A percentile compares a stretch with the other conserved stretches of the same genome.
Evolutionary conservation across 2,797 vertebrate genomes (phyloP).

Genomic region (Pseudochirops corinnae): DNA sequence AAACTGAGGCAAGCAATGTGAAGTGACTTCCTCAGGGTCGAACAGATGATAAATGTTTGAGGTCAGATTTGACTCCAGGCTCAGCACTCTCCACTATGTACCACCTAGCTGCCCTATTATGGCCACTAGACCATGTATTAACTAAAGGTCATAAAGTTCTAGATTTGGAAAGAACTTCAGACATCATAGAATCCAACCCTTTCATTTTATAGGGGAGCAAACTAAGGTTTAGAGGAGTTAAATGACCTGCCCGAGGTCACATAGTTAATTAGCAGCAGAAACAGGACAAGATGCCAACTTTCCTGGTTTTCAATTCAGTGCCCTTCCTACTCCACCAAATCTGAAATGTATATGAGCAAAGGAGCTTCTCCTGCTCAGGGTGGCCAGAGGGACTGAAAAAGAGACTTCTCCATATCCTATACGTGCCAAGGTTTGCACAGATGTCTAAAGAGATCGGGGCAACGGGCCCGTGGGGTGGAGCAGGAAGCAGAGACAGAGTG

Average conservation of each 20-base stretch:
- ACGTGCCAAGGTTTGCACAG: background rate
- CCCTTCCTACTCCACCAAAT: background rate
- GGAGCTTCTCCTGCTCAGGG: background rate
- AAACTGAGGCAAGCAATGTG: background rate
- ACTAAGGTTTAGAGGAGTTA: background rate
- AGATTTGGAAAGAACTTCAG: background rate
- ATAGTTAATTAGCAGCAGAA: background rate
- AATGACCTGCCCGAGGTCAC: background rate
- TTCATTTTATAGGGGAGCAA: background rate
- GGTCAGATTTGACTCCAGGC: background rate
- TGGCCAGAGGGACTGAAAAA: background rate
- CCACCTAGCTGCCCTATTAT: background rate
- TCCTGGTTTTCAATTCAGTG: background rate
- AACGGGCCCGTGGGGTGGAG: background rate
- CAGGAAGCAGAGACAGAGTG: slow-evolving; percentile 8
- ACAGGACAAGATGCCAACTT: background rate
- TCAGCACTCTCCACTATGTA: background rate
- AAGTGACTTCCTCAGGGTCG: background rate
- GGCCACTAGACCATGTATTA: background rate
- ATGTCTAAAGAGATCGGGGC: background rate
- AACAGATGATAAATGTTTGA: background rate
- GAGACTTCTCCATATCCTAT: background rate
- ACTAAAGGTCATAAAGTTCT: background rate
- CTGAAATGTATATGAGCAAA: background rate
- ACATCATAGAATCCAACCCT: background rate